Conservation (phyloP, 2,888 invertebrate genomes). For the Pantelozetes paolii region DNA sequence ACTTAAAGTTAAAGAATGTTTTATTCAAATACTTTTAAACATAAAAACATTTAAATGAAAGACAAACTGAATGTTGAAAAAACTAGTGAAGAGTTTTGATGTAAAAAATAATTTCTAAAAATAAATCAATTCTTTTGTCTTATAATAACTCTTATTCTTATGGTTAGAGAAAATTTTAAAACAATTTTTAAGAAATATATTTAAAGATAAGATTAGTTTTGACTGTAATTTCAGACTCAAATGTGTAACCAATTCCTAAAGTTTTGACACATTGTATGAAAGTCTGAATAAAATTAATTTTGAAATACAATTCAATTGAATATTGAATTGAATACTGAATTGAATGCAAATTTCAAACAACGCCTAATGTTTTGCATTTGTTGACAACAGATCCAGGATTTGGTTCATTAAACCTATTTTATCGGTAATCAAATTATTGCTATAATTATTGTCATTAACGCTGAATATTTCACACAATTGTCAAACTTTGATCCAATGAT, state of each 20-base stretch:
- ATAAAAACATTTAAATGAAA: too few relatives aligned
- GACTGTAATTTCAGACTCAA: not conserved
- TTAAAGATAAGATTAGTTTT: too few relatives aligned
- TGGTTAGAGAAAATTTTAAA: not conserved
- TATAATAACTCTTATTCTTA: too few relatives aligned
- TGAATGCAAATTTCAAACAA: not conserved
- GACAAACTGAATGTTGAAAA: too few relatives aligned
- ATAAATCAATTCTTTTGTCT: slow-evolving; percentile 9
- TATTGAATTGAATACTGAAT: not conserved
- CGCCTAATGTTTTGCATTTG: not conserved
- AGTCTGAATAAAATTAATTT: too few relatives aligned
- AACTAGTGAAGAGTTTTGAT: too few relatives aligned
- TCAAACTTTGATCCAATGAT: not conserved
- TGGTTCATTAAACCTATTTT: slow-evolving; percentile 1
- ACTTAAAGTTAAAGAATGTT: too few relatives aligned
- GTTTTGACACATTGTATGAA: too few relatives aligned
- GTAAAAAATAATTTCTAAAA: slow-evolving; percentile 9
- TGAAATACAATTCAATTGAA: too few relatives aligned
- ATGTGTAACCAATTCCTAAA: not conserved
- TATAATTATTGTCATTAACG: not conserved
- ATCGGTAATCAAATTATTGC: not conserved
- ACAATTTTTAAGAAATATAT: too few relatives aligned
- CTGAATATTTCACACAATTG: not conserved
- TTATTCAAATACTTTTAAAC: too few relatives aligned
- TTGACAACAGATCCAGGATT: not conserved